Base-by-base conservation (phyloP, 2,888 invertebrate species). In the Saturnia pavonia region DNA sequence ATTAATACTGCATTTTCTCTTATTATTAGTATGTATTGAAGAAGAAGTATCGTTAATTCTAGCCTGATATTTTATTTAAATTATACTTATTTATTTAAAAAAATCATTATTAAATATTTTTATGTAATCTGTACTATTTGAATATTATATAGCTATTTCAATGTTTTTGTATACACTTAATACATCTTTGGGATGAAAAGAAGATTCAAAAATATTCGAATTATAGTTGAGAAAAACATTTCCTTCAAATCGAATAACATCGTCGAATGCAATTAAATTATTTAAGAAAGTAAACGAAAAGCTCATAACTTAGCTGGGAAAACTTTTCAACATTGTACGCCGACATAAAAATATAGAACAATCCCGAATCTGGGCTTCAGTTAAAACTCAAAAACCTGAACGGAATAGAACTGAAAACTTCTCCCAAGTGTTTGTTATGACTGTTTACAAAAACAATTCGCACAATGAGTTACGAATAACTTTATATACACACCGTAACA, bases 371-470 rank as follows among this genome's bases (percentile, higher is more conserved):
- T 65, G 40, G 65, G 40, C 8, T 40, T 60, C 57, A 14, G 27
- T 40, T 40, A n/a, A 40, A 48, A 67, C 67, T 67, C 60, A 63
- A 69, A 72, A 67, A 69, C 60, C 51, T 51, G 70, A 74, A 79
- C 75, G 75, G 77, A 77, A 76, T 73, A 71, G 42, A 27, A 70
- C 73, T 77, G 78, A 79, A 78, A 82, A 83, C 75, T 81, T 78
- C 69, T 71, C 66, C 72, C 73, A 79, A 79, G 77, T 79, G 76
- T 78, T 65, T 80, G 81, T 84, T 82, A 78, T 79, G 74, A 75
- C 45, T 88, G 88, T 86, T 88, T 83, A 81, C 83, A 78, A 82
- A 87, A 89, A 88, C 85, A 88, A 87, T 88, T 82, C 78, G 71
- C 76, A 81, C 81, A 80, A 82, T 81, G 82, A 83, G 84, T 65